Base-by-base conservation (phyloP, 2,888 invertebrate species). In the Eilema sororculum region DNA sequence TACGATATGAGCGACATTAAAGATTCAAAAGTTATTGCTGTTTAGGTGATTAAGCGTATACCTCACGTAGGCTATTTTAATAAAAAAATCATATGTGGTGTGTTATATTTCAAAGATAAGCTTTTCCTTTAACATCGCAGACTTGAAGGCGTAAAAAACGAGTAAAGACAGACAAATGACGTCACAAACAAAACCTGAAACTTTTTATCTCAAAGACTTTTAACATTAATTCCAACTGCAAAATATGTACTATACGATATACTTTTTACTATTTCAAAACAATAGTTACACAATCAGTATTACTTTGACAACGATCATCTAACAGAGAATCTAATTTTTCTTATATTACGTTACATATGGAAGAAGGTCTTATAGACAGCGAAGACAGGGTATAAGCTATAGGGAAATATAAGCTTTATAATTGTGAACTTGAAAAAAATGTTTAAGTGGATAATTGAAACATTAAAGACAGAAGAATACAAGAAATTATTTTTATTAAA, bases 261-360 rank as follows among this genome's bases (percentile, higher is more conserved):
- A 83, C 73, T 85, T 85, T 83, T 83, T 83, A 86, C 33, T 57
- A 85, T 86, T 84, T 84, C 77, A 78, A 83, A 91, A 89, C 89
- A 89, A 87, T 85, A 85, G 84, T 84, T 87, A 89, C 84, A 86
- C 84, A 84, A 85, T 87, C 78, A 86, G 81, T 84, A 87, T 84
- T 87, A 88, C 82, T 88, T 89, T 69, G 90, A 90, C 87, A 90
- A 90, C 87, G 88, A 89, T 87, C 80, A 88, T 86, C 88, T 90
- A 91, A 92, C 90, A 89, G 86, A 85, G 86, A 88, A 85, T 87
- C 87, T 88, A 88, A 86, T 82, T 87, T 86, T 87, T 82, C 78
- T 82, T 83, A 81, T 82, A 82, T 81, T 83, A 81, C 83, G 82
- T 81, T 80, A 83, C 74, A 82, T 80, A 83, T 76, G 77, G 77